These are phyloP conservation scores for Mobula hypostoma DNA, from an alignment of 2,113 vertebrate genomes.

Conservation along the genomic window DNA sequence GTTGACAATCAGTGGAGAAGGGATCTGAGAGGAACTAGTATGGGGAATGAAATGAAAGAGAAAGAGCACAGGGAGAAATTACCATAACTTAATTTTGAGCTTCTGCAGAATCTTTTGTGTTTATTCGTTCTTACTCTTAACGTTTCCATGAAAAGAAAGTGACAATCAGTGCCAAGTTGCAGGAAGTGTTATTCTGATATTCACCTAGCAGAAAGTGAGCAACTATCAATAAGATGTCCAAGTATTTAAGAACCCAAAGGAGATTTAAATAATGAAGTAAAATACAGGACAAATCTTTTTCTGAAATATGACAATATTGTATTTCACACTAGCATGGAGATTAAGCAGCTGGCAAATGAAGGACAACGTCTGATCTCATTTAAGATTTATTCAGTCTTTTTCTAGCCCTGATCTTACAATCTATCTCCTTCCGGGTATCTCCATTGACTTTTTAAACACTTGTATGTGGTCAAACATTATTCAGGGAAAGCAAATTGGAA, in stretches of 20 bases:
- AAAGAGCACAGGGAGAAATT: no score
- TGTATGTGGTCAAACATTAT: background rate
- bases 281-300: background rate
- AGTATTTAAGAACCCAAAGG: background rate
- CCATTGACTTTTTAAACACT: background rate
- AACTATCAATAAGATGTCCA: background rate
- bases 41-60: no score
- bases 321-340: background rate
- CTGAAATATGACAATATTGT: background rate
- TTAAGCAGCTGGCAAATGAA: background rate
- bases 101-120: no score
- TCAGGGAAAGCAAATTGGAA: background rate
- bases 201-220: background rate
- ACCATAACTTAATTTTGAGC: no score
- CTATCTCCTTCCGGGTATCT: background rate
- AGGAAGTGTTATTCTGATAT: background rate
- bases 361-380: background rate
- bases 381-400: background rate
- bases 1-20: no score
- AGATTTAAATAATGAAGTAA: background rate
- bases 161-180: background rate
- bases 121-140: background rate
- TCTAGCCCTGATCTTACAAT: background rate
- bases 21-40: no score
- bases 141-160: background rate